phyloP scores from a whole-genome alignment of 2,113 vertebrate genomes.

The Pollachius pollachius region DNA sequence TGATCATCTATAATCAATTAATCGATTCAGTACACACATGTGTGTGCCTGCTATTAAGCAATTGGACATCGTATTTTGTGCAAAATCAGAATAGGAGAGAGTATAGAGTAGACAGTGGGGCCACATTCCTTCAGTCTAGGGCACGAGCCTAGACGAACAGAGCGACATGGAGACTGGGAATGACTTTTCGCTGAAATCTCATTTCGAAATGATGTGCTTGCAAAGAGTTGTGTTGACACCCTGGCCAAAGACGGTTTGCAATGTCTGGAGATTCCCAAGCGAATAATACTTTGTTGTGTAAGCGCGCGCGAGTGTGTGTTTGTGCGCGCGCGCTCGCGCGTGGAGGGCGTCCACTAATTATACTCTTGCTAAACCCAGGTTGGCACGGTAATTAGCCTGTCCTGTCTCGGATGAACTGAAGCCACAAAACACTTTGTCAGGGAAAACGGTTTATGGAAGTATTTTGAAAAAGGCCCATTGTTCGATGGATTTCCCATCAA shows the following conservation, averaged over 20 bases:
- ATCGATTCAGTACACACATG: too few species aligned
- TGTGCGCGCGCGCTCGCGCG: constrained; percentile 20
- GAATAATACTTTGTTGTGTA: constrained; percentile 26
- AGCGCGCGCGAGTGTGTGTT: constrained; percentile 40
- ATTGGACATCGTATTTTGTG: too few species aligned
- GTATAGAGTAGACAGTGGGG: too few species aligned
- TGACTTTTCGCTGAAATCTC: constrained; percentile 13
- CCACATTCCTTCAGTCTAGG: too few species aligned
- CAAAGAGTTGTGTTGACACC: constrained; percentile 39
- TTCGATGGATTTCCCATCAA: neutral
- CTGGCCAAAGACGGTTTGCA: constrained; percentile 38
- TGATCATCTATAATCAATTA: too few species aligned
- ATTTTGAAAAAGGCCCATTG: constrained; percentile 19
- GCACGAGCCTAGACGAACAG: too few species aligned
- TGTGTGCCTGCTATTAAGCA: too few species aligned
- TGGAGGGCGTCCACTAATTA: constrained; percentile 55
- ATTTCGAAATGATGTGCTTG: neutral
- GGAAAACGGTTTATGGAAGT: constrained; percentile 2
- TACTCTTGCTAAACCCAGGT: constrained; percentile 47
- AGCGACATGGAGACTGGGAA: neutral
- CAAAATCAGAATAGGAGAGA: neutral
- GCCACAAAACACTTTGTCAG: constrained; percentile 34
- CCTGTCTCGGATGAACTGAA: constrained; percentile 30
- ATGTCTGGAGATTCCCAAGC: neutral
- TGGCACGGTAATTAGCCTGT: constrained; percentile 48